A percentile compares a stretch with the other conserved stretches of the same genome.
Conservation (phyloP, 64 coral and sea anemone species). For the Catalaphyllia jardinei region DNA sequence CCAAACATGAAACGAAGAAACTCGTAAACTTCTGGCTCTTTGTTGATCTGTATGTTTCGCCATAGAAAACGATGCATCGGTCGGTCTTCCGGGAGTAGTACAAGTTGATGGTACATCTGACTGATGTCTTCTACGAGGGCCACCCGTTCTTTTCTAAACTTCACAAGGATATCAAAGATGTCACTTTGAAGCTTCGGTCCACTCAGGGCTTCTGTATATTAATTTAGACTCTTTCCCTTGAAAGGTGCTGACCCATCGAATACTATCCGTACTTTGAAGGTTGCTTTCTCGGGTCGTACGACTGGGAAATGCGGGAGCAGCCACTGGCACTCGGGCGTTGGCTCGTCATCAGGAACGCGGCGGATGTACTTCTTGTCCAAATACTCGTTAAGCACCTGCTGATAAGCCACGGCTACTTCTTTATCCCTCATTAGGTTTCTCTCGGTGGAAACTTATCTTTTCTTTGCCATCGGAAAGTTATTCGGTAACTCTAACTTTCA, state of each 20-base stretch:
- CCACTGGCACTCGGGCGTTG: too few species aligned
- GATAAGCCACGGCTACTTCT: slow-evolving; percentile 24
- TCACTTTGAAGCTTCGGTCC: slow-evolving; percentile 31
- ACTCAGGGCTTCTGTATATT: too few species aligned
- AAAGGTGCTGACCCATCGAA: slow-evolving; percentile 69
- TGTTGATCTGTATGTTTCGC: slow-evolving; percentile 3
- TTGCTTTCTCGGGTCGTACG: too few species aligned
- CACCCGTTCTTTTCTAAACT: background rate
- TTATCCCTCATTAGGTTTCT: slow-evolving; percentile 10
- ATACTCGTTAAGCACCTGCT: background rate
- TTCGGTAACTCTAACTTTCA: slow-evolving; percentile 44
- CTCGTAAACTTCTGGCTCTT: slow-evolving; percentile 38
- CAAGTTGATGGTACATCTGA: too few species aligned
- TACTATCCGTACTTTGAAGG: slow-evolving; percentile 51
- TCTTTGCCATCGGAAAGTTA: slow-evolving; percentile 29
- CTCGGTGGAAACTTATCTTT: slow-evolving; percentile 33
- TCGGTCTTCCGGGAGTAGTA: too few species aligned
- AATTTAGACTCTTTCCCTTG: slow-evolving; percentile 58
- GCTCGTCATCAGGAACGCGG: too few species aligned
- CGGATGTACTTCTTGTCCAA: too few species aligned
- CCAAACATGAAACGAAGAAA: slow-evolving; percentile 64
- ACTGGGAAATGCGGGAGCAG: too few species aligned
- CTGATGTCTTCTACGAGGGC: too few species aligned
- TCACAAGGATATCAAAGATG: slow-evolving; percentile 58
- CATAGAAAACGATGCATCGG: too few species aligned